Percentiles rank a stretch among this genome's conserved stretches.
These are phyloP conservation scores for Gallinago nigripennis DNA, from an alignment of 2,797 vertebrate species.

Conservation along the genomic window DNA sequence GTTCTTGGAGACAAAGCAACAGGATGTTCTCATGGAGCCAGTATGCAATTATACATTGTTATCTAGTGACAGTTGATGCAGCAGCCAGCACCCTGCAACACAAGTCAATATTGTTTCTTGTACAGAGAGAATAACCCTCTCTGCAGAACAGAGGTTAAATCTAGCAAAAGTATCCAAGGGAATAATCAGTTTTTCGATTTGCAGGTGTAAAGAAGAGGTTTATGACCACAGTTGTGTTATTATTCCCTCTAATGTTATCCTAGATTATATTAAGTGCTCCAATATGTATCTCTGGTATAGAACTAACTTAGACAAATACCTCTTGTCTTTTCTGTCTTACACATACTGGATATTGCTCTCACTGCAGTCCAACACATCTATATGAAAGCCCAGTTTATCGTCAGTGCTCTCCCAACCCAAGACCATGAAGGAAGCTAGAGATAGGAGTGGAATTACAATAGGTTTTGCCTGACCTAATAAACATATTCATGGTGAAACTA, in stretches of 20 bases:
- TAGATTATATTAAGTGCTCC: not conserved
- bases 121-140: not conserved
- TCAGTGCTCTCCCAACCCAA: not conserved
- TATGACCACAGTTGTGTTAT: not conserved
- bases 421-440: not conserved
- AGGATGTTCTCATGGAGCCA: constrained; percentile 54
- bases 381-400: not conserved
- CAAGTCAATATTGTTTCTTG: not conserved
- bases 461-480: not conserved
- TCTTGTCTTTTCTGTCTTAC: not conserved
- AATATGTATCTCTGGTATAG: not conserved
- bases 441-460: not conserved
- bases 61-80: constrained; percentile 7
- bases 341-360: not conserved
- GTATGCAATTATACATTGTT: constrained; percentile 42
- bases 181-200: constrained; percentile 10
- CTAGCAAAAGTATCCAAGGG: not conserved
- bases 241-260: constrained; percentile 6
- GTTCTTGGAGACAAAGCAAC: not conserved
- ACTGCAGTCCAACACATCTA: not conserved
- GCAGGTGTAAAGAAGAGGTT: constrained; percentile 27
- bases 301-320: not conserved
- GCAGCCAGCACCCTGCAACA: not conserved
- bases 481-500: not conserved
- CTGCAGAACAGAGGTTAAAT: not conserved